These are phyloP conservation scores for Pristionchus mayeri DNA, from an alignment of 2,888 invertebrate species.

Conservation along the genomic window DNA sequence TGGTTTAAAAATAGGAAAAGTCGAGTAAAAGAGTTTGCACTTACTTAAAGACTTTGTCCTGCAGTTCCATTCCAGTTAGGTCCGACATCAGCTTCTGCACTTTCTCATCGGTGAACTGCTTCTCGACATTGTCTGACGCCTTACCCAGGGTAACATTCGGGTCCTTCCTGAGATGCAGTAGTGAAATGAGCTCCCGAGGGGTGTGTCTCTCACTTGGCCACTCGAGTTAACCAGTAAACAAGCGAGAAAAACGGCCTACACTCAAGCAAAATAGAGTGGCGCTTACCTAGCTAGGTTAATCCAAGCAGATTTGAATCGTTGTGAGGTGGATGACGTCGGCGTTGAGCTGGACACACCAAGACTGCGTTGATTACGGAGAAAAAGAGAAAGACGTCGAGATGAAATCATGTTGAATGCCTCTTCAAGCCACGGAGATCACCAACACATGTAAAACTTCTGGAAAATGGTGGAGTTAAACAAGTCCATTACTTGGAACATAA, in stretches of 20 bases:
- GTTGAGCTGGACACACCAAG: slow-evolving; percentile 43
- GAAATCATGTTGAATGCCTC: slow-evolving; percentile 34
- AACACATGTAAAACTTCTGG: slow-evolving; percentile 2
- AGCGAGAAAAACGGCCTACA: slow-evolving; percentile 12
- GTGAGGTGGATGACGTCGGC: slow-evolving; percentile 46
- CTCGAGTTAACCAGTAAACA: slow-evolving; percentile 30
- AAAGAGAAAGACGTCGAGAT: slow-evolving; percentile 33
- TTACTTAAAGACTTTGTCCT: slow-evolving; percentile 62
- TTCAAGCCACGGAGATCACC: neutral
- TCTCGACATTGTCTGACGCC: slow-evolving; percentile 62
- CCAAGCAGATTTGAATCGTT: slow-evolving; percentile 54
- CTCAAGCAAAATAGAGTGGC: neutral
- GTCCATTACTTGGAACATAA: too few species aligned
- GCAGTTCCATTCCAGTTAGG: slow-evolving; percentile 70
- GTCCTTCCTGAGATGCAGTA: slow-evolving; percentile 52
- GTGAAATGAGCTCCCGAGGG: slow-evolving; percentile 23
- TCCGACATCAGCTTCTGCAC: slow-evolving; percentile 68
- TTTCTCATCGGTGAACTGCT: slow-evolving; percentile 65
- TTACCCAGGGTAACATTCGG: slow-evolving; percentile 46
- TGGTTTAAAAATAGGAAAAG: neutral
- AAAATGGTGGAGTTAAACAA: neutral
- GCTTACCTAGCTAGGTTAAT: slow-evolving; percentile 56
- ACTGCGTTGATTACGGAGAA: slow-evolving; percentile 20
- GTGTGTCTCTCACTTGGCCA: slow-evolving; percentile 19
- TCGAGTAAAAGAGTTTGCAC: neutral